phyloP scores from a whole-genome alignment of 1,140 invertebrate genomes.

The Heterodera carotae region DNA sequence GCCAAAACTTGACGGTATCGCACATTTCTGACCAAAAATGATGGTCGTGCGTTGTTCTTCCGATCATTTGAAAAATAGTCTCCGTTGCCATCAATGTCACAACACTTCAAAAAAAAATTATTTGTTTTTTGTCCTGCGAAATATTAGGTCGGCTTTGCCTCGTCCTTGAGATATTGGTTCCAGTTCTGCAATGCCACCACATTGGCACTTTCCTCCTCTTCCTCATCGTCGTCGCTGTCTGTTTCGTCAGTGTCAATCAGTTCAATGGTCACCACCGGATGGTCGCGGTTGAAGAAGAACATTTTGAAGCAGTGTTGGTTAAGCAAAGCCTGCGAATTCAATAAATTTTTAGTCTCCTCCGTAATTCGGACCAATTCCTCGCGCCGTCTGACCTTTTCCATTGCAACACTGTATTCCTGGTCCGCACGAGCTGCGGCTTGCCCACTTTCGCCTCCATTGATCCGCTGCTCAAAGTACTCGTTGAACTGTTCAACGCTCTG shows the following conservation, averaged over 20 bases:
- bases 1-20: not conserved
- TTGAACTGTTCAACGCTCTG: conserved; percentile 34
- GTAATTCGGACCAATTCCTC: not conserved
- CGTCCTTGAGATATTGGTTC: conserved; percentile 35
- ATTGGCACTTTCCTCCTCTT: conserved; percentile 28
- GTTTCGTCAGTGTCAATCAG: conserved; percentile 40
- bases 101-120: not conserved
- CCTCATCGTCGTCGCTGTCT: conserved; percentile 27
- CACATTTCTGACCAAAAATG: conserved; percentile 3
- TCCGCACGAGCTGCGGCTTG: conserved; percentile 26
- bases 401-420: conserved; percentile 32
- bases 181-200: conserved; percentile 27
- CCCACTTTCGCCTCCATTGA: conserved; percentile 25
- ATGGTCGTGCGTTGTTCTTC: not conserved
- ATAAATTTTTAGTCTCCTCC: too few relatives aligned
- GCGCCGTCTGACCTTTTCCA: conserved; percentile 30
- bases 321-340: conserved; percentile 23
- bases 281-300: conserved; percentile 35
- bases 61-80: not conserved
- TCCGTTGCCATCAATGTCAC: not conserved
- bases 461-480: conserved; percentile 28
- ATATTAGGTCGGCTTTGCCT: conserved; percentile 17
- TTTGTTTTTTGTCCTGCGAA: not conserved
- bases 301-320: conserved; percentile 46
- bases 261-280: conserved; percentile 38